phyloP scores from a whole-genome alignment of 2,113 vertebrate species.

The Halcyon senegalensis region DNA sequence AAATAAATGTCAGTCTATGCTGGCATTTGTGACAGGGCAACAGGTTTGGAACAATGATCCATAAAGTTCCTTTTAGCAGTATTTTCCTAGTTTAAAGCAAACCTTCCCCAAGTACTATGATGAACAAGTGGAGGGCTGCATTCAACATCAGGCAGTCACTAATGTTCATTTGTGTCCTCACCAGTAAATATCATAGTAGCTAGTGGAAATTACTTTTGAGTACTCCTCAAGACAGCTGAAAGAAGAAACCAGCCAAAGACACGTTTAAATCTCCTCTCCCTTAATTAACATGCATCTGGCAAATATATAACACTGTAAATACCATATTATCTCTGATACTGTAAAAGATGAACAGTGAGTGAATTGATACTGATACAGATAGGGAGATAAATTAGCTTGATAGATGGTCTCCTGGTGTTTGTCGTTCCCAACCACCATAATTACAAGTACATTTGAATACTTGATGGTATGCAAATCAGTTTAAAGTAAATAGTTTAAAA shows the following conservation, averaged over 20 bases:
- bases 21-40: background rate
- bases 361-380: constrained; percentile 15
- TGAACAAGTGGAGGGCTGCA: background rate
- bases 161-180: constrained; percentile 30
- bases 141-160: constrained; percentile 30
- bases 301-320: constrained; percentile 24
- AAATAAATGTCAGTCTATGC: background rate
- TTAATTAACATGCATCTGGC: constrained; percentile 41
- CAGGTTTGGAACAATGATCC: background rate
- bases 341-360: constrained; percentile 1
- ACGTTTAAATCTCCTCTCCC: background rate
- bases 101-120: constrained; percentile 1
- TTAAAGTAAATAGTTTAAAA: constrained; percentile 26
- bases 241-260: constrained; percentile 9
- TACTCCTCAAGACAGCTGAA: constrained; percentile 15
- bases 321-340: background rate
- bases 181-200: constrained; percentile 23
- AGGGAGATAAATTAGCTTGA: constrained; percentile 44
- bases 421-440: background rate
- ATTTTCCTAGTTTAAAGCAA: background rate
- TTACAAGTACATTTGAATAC: constrained; percentile 3
- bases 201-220: constrained; percentile 43
- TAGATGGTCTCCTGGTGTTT: constrained; percentile 16
- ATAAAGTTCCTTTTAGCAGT: background rate
- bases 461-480: background rate